phyloP scores from a whole-genome alignment of 2,888 invertebrate species.

The Trissonchulus sp. region DNA sequence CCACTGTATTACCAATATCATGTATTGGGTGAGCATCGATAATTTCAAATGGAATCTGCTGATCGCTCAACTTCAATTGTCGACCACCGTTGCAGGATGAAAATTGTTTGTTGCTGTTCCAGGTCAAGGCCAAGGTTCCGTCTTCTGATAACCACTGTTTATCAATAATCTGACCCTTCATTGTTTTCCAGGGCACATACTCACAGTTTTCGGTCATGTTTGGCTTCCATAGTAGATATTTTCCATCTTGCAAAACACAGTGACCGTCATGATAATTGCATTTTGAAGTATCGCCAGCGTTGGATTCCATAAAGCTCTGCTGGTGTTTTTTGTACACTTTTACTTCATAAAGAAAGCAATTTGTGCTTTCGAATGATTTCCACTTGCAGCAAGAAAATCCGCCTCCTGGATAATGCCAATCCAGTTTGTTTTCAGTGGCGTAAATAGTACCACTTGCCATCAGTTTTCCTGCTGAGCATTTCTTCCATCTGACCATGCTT shows the following conservation, averaged over 20 bases:
- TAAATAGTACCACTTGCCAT: not conserved
- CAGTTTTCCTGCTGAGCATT: not conserved
- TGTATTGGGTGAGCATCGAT: not conserved
- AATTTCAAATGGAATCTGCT: conserved; percentile 1
- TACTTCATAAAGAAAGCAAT: not conserved
- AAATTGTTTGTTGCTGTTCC: not conserved
- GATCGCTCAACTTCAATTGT: not conserved
- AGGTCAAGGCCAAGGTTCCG: too few relatives aligned
- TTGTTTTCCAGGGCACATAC: not conserved
- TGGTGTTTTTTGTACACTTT: conserved; percentile 7
- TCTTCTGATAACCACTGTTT: too few relatives aligned
- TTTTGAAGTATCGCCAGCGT: not conserved
- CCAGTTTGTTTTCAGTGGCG: not conserved
- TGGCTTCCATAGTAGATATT: conserved; percentile 2
- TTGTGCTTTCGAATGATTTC: not conserved
- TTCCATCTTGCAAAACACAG: not conserved
- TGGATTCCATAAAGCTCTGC: not conserved
- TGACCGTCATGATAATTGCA: not conserved
- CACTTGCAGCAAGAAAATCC: not conserved
- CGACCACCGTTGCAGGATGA: not conserved
- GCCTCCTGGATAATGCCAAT: not conserved
- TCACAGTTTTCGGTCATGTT: not conserved
- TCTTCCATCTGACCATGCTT: not conserved
- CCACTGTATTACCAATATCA: not conserved
- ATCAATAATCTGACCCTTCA: too few relatives aligned